Percentiles rank a stretch among this genome's conserved stretches.
phyloP scores from a whole-genome alignment of 2,888 invertebrate species.

The Athalia cordata region DNA sequence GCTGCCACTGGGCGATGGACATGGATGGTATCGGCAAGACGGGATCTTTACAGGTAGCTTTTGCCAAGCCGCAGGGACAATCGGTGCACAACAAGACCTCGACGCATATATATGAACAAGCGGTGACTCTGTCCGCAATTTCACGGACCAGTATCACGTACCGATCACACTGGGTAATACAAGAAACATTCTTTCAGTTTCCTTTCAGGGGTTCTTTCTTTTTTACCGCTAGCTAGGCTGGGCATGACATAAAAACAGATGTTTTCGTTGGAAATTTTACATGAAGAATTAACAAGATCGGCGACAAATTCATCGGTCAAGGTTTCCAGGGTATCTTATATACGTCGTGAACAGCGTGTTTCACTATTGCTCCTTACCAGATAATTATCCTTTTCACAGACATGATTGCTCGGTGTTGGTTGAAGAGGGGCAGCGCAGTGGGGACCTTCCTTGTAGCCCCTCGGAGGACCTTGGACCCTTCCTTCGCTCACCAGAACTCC shows the following conservation, averaged over 20 bases:
- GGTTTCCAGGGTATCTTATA: no score
- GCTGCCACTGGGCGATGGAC: slow-evolving; percentile 67
- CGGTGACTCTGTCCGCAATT: slow-evolving; percentile 65
- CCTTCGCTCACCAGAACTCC: slow-evolving; percentile 72
- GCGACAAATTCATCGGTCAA: not conserved
- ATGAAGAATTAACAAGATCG: not conserved
- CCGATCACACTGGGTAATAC: slow-evolving; percentile 65
- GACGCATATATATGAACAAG: slow-evolving; percentile 78
- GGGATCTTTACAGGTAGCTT: slow-evolving; percentile 67
- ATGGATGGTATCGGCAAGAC: slow-evolving; percentile 68
- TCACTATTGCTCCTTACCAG: slow-evolving; percentile 71
- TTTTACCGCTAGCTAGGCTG: slow-evolving; percentile 43
- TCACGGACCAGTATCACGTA: slow-evolving; percentile 69
- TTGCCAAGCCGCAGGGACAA: slow-evolving; percentile 77
- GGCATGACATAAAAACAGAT: slow-evolving; percentile 43
- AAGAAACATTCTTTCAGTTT: slow-evolving; percentile 45
- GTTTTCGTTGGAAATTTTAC: slow-evolving; percentile 21
- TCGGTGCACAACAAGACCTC: slow-evolving; percentile 87
- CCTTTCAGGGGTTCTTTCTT: slow-evolving; percentile 44
- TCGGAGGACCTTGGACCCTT: slow-evolving; percentile 71
- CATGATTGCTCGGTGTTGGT: slow-evolving; percentile 72
- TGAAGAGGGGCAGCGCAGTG: slow-evolving; percentile 77
- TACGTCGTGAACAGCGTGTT: not conserved
- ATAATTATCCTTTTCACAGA: slow-evolving; percentile 74
- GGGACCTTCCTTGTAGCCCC: slow-evolving; percentile 82